Evolutionary conservation across 2,888 invertebrate genomes (phyloP), one percentile per base, ranked within the genome.

Genomic region (Perithous albicinctus): DNA sequence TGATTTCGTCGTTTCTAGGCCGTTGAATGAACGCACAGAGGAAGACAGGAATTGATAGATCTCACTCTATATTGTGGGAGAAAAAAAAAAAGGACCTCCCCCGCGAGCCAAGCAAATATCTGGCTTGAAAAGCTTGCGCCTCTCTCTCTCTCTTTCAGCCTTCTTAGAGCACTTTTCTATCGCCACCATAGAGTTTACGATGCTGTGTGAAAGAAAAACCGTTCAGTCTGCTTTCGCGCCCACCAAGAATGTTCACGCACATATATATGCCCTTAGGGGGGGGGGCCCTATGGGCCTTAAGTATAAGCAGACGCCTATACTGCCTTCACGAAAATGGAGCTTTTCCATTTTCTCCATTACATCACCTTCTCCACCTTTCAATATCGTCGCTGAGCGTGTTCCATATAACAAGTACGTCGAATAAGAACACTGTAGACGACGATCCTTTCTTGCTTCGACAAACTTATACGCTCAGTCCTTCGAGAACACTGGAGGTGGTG

Each of bases 21-120:
- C 18, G 4, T 15, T 46, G 56, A 66, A 54, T 72, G 51, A 66
- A 59, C 85, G 80, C 82, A n/a, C n/a, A n/a, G n/a, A n/a, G 87
- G 87, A 88, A 90, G 90, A 90, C 90, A 88, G 89, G 86, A 91
- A 91, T 91, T 91, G 90, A 92, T 91, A 89, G 90, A 90, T 89
- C 88, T 86, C 86, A 75, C 78, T 84, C 88, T 86, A 88, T 89
- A n/a, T n/a, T n/a, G n/a, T 88, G 87, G 87, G 86, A 23, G 64
- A 43, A 41, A 59, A 29, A 41, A n/a, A n/a, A n/a, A n/a, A n/a
- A n/a, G n/a, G 43, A 72, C 23, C 51, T 10, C 51, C 1, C 23
- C 10, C 20, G 10, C 10, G 70, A 70, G 80, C 80, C 80, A 75
- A 80, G 29, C 70, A 75, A 48, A 46, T 59, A 80, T 64, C 46